A percentile compares a stretch with the other conserved stretches of the same genome.
phyloP scores from a whole-genome alignment of 1,140 invertebrate genomes.

The Trichonephila clavipes region DNA sequence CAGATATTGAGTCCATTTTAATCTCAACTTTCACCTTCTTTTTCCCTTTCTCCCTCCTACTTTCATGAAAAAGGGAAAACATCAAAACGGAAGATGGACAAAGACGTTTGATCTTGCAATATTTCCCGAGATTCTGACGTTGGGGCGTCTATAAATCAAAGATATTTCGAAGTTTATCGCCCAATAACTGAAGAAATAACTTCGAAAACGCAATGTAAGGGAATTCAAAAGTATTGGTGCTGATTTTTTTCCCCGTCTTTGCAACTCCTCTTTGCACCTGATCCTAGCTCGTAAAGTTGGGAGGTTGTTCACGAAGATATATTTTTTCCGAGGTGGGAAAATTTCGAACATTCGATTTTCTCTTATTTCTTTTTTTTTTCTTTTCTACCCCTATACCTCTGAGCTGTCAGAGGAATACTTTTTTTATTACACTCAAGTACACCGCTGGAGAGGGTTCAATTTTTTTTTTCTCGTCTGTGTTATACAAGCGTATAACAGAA shows the following conservation, averaged over 20 bases:
- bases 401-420: neutral
- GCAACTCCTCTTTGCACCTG: slow-evolving; percentile 58
- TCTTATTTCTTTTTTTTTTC: slow-evolving; percentile 30
- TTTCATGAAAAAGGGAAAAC: slow-evolving; percentile 33
- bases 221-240: slow-evolving; percentile 59
- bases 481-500: slow-evolving; percentile 31
- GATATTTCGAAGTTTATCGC: slow-evolving; percentile 64
- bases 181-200: slow-evolving; percentile 63
- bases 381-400: neutral
- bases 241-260: neutral
- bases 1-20: slow-evolving; percentile 28
- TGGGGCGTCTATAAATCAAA: slow-evolving; percentile 66
- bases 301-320: slow-evolving; percentile 61
- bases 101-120: slow-evolving; percentile 59
- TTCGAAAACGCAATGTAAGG: slow-evolving; percentile 64
- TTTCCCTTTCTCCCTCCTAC: neutral
- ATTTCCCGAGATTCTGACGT: slow-evolving; percentile 59
- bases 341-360: slow-evolving; percentile 68
- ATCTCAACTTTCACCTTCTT: slow-evolving; percentile 12
- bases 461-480: neutral
- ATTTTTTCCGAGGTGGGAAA: slow-evolving; percentile 59
- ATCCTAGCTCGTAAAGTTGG: slow-evolving; percentile 58
- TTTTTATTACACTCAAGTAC: neutral
- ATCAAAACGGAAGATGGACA: slow-evolving; percentile 7
- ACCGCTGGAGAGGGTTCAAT: neutral